Percentiles rank a stretch among this genome's conserved stretches.
Conservation (phyloP, 2,113 vertebrate species). For the Cyrtonyx montezumae region DNA sequence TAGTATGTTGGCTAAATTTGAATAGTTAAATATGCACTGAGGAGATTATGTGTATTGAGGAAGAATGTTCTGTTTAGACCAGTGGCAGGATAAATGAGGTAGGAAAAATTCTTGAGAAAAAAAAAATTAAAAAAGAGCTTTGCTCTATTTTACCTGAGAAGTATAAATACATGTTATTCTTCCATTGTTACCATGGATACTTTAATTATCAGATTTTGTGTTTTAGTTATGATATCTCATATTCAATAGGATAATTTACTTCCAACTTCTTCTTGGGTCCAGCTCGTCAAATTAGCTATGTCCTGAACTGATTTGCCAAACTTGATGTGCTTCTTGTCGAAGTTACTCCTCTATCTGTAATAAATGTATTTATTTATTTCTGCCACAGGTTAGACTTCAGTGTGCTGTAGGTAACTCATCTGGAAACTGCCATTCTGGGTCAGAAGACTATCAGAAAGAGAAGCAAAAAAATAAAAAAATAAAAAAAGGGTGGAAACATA, state of each 20-base stretch:
- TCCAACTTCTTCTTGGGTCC: not conserved
- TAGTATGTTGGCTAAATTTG: constrained; percentile 75
- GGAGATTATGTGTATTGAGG: constrained; percentile 52
- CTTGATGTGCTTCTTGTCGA: not conserved
- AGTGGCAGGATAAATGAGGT: constrained; percentile 32
- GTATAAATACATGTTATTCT: constrained; percentile 32
- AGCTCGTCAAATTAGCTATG: constrained; percentile 20
- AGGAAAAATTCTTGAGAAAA: constrained; percentile 24
- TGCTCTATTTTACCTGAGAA: constrained; percentile 52
- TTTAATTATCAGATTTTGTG: constrained; percentile 54
- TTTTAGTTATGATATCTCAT: constrained; percentile 63
- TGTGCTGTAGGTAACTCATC: not conserved
- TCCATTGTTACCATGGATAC: constrained; percentile 49
- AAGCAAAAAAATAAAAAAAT: not conserved
- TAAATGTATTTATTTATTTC: not conserved
- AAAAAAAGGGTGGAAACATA: not conserved
- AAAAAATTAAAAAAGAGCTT: not conserved
- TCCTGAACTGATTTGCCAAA: constrained; percentile 21
- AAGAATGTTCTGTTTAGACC: constrained; percentile 40
- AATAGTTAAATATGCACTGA: constrained; percentile 51
- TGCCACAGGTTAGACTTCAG: not conserved
- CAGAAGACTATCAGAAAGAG: not conserved
- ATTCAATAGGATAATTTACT: constrained; percentile 63
- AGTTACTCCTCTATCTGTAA: not conserved
- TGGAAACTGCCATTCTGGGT: not conserved